Conservation (phyloP, 2,797 vertebrate genomes). For the Melanotaenia maccullochi region DNA sequence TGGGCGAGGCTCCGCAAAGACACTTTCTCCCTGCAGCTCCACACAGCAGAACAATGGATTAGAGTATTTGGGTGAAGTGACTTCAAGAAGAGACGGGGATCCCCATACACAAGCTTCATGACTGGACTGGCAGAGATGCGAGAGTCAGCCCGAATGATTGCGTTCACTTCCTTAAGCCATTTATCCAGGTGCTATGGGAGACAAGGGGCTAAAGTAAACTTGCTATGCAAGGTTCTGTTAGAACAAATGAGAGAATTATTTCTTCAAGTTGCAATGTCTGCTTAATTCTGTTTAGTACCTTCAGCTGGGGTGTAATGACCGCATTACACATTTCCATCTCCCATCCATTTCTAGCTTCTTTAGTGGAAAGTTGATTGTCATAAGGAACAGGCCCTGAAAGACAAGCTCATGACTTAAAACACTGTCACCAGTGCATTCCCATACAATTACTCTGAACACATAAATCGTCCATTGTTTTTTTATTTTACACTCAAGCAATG, state of each 20-base stretch:
- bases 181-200: constrained; percentile 81
- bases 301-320: constrained; percentile 82
- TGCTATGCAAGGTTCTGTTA: background rate
- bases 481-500: background rate
- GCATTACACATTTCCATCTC: constrained; percentile 79
- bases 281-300: constrained; percentile 74
- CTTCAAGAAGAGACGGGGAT: constrained; percentile 84
- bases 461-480: background rate
- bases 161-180: constrained; percentile 81
- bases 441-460: background rate
- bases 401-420: background rate
- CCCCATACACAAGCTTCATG: constrained; percentile 87
- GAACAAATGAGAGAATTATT: background rate
- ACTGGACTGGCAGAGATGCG: constrained; percentile 87
- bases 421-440: too few relatives aligned
- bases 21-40: constrained; percentile 89
- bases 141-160: constrained; percentile 85
- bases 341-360: constrained; percentile 88
- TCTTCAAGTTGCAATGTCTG: background rate
- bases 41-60: constrained; percentile 87
- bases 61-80: constrained; percentile 79
- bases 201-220: background rate
- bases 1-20: constrained; percentile 87
- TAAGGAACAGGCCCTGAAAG: constrained; percentile 78
- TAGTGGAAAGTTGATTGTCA: constrained; percentile 81